These are phyloP conservation scores for Gymnothorax javanicus DNA, from an alignment of 2,797 vertebrate species.

Conservation along the genomic window DNA sequence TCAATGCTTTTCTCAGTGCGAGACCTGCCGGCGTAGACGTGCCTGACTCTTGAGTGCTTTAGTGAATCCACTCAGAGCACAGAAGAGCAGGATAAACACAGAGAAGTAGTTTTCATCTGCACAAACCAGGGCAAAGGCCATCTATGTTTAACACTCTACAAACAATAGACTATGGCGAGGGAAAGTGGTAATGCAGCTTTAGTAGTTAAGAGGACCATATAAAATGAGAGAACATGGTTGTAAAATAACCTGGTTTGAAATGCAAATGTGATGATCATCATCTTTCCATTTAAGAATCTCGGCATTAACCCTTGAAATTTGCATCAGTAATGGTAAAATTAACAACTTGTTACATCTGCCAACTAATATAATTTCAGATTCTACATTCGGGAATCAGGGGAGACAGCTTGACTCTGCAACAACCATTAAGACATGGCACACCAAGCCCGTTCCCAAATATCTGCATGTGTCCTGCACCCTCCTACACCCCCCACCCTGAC, in stretches of 20 bases:
- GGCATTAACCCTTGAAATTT: neutral
- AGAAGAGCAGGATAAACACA: neutral
- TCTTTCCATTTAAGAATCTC: neutral
- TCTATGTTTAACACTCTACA: neutral
- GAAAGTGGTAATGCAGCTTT: neutral
- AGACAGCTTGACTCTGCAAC: neutral
- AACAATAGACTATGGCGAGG: neutral
- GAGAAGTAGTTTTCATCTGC: slow-evolving; percentile 2
- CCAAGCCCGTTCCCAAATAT: neutral
- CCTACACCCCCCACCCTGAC: slow-evolving; percentile 24
- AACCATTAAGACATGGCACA: neutral
- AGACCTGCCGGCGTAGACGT: neutral
- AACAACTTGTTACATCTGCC: neutral
- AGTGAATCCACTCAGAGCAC: neutral
- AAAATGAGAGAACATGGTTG: neutral
- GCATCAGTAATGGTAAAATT: neutral
- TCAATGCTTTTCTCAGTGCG: neutral
- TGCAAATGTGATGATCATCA: neutral
- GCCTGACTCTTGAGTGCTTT: neutral
- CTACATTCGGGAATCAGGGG: neutral
- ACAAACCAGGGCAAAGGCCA: neutral
- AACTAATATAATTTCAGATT: neutral
- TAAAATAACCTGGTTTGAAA: neutral
- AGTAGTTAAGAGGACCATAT: neutral
- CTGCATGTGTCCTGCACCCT: neutral